These are phyloP conservation scores for Orgyia antiqua DNA, from an alignment of 2,888 invertebrate genomes.

Conservation along the genomic window DNA sequence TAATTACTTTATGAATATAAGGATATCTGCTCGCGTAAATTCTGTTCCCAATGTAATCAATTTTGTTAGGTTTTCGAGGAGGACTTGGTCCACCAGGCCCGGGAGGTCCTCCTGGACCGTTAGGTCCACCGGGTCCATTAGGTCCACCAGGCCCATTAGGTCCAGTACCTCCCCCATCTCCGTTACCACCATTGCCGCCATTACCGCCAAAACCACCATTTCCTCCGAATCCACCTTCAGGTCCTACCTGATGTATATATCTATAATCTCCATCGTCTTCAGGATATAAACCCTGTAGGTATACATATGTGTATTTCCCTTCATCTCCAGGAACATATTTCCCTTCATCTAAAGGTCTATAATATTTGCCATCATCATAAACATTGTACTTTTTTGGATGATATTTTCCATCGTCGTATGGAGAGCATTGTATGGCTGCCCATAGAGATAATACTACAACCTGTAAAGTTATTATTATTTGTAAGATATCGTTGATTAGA, in stretches of 20 bases:
- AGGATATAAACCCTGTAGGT: slow-evolving; percentile 49
- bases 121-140: slow-evolving; percentile 24
- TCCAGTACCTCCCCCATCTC: slow-evolving; percentile 38
- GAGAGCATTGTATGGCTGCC: slow-evolving; percentile 39
- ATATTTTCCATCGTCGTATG: slow-evolving; percentile 57
- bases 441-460: slow-evolving; percentile 37
- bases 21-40: slow-evolving; percentile 60
- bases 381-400: slow-evolving; percentile 43
- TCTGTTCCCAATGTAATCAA: slow-evolving; percentile 46
- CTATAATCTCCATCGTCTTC: slow-evolving; percentile 67
- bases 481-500: too few relatives aligned
- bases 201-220: slow-evolving; percentile 23
- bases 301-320: slow-evolving; percentile 72
- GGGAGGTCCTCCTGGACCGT: slow-evolving; percentile 25
- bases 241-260: slow-evolving; percentile 62
- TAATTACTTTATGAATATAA: slow-evolving; percentile 54
- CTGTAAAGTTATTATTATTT: too few relatives aligned
- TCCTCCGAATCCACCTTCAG: slow-evolving; percentile 45
- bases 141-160: slow-evolving; percentile 27
- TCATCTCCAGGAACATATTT: slow-evolving; percentile 75
- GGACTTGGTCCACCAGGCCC: slow-evolving; percentile 14
- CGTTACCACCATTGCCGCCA: slow-evolving; percentile 25
- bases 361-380: slow-evolving; percentile 64
- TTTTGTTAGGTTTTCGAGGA: slow-evolving; percentile 33
- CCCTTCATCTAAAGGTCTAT: slow-evolving; percentile 61